These are phyloP conservation scores for Sinella curviseta DNA, from an alignment of 1,140 invertebrate species.

Conservation along the genomic window DNA sequence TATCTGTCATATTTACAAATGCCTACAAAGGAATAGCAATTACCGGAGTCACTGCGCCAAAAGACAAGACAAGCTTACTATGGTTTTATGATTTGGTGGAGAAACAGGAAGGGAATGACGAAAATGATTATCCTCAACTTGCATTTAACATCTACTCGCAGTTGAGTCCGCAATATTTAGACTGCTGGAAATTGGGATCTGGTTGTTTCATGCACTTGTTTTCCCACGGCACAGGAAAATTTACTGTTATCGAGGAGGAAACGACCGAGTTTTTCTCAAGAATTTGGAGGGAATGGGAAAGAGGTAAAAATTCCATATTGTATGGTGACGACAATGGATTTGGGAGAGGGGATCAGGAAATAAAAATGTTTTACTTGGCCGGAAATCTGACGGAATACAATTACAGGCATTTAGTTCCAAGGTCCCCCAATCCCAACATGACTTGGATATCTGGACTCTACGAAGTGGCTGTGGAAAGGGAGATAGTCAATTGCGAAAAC, in stretches of 20 bases:
- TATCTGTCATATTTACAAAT: background rate
- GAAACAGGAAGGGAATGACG: background rate
- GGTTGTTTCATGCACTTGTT: too few species aligned
- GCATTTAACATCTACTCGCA: background rate
- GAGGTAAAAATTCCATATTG: background rate
- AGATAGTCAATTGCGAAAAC: background rate
- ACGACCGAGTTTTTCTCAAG: background rate
- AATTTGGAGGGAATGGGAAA: too few species aligned
- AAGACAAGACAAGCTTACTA: background rate
- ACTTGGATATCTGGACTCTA: too few species aligned
- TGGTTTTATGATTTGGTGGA: background rate
- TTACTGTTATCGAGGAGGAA: background rate
- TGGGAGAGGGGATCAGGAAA: background rate
- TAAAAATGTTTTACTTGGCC: background rate
- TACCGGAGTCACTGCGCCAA: background rate
- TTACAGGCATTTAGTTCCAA: background rate
- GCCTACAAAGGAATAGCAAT: background rate
- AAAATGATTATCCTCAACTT: too few species aligned
- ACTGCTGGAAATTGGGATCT: background rate
- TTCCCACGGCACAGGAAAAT: too few species aligned
- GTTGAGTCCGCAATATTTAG: background rate
- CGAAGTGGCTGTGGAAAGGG: background rate
- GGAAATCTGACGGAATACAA: background rate
- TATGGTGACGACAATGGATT: background rate
- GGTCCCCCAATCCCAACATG: too few species aligned